A percentile compares a stretch with the other conserved stretches of the same genome.
Conservation (phyloP, 1,140 invertebrate genomes). For the Maniola jurtina region DNA sequence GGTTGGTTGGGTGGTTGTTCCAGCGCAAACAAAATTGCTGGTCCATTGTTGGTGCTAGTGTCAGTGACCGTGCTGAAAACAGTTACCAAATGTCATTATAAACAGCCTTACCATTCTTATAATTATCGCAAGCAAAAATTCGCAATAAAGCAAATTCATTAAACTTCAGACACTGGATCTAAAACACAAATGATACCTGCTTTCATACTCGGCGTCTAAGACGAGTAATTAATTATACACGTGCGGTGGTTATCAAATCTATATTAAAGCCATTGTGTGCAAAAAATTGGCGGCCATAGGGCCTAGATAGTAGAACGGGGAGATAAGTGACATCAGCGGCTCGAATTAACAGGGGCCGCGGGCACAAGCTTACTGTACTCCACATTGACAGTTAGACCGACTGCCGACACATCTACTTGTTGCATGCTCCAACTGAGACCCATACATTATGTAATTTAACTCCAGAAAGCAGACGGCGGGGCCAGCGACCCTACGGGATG, state of each 20-base stretch:
- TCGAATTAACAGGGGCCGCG: conserved; percentile 78
- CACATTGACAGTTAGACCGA: conserved; percentile 79
- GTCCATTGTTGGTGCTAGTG: conserved; percentile 86
- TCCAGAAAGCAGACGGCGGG: conserved; percentile 71
- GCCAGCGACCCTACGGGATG: conserved; percentile 77
- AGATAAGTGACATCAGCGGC: conserved; percentile 78
- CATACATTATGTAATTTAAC: conserved; percentile 79
- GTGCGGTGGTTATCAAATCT: conserved; percentile 67
- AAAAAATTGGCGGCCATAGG: conserved; percentile 77
- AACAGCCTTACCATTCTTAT: conserved; percentile 17
- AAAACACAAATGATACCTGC: conserved; percentile 26
- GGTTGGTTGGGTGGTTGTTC: conserved; percentile 95
- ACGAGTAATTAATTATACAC: conserved; percentile 58
- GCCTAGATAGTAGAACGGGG: conserved; percentile 74
- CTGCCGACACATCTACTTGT: conserved; percentile 79
- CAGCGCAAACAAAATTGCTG: conserved; percentile 96
- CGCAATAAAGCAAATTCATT: conserved; percentile 37
- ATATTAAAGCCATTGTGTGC: conserved; percentile 66
- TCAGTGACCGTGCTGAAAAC: conserved; percentile 77
- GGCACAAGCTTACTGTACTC: conserved; percentile 77
- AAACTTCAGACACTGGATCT: conserved; percentile 20
- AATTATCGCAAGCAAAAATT: conserved; percentile 41
- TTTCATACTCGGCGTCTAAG: conserved; percentile 33
- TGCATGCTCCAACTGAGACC: conserved; percentile 75
- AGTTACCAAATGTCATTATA: conserved; percentile 38